phyloP scores from a whole-genome alignment of 2,888 invertebrate species.

The Hemicrepidius hirtus region DNA sequence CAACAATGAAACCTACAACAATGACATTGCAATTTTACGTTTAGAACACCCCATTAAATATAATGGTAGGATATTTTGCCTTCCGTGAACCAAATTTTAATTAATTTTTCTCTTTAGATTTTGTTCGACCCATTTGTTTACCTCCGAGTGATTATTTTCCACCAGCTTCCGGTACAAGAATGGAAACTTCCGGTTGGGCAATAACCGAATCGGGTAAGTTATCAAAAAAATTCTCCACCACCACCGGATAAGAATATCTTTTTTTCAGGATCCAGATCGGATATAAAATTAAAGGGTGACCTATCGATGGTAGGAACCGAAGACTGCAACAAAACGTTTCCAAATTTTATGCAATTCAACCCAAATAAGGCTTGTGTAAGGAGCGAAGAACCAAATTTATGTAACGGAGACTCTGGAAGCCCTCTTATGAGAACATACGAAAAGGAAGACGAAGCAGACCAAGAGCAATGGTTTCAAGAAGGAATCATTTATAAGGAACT shows the following conservation, averaged over 20 bases:
- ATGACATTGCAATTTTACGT: constrained; percentile 72
- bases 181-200: constrained; percentile 49
- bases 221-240: no score
- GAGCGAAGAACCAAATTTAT: constrained; percentile 72
- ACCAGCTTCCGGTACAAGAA: constrained; percentile 5
- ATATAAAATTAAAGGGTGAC: constrained; percentile 30
- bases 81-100: neutral
- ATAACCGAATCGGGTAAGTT: constrained; percentile 34
- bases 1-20: constrained; percentile 51
- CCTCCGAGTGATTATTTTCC: constrained; percentile 43
- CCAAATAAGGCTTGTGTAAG: constrained; percentile 39
- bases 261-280: constrained; percentile 60
- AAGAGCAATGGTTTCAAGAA: constrained; percentile 73
- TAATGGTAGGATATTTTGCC: constrained; percentile 65
- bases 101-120: constrained; percentile 53
- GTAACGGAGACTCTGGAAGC: constrained; percentile 85
- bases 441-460: constrained; percentile 58
- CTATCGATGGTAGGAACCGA: constrained; percentile 11
- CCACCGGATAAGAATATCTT: no score
- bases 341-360: constrained; percentile 19
- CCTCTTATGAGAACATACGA: constrained; percentile 77
- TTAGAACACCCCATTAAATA: constrained; percentile 70
- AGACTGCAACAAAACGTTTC: constrained; percentile 12
- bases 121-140: neutral
- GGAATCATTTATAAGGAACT: constrained; percentile 83